Evolutionary conservation across 2,797 vertebrate species (phyloP), one percentile per base, ranked within the genome.

Genomic region (Malurus leucopterus): DNA sequence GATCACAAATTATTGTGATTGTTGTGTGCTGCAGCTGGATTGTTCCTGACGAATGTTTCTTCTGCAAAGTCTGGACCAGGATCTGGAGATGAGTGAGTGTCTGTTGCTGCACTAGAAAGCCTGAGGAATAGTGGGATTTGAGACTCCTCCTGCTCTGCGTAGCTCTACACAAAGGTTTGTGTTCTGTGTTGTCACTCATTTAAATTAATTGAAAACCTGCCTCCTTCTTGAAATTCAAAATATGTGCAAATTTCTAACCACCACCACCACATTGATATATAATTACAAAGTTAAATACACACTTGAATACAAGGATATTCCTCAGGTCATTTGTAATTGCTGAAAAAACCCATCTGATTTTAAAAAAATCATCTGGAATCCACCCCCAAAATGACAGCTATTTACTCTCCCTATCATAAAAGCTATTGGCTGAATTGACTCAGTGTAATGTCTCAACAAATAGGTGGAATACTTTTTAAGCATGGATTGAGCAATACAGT

Each of bases 41-140:
- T 85, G 29, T 5, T 68, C 27, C 65, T 26, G 11, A 27, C 1
- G 2, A 57, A 54, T 0, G 0, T 36, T 79, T 54, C n/a, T 76
- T 62, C 50, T 62, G 3, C 30, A 26, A 53, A 51, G 12, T 20
- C 65, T 55, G 43, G 49, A 22, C 30, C 24, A 46, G 34, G 40
- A 67, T 72, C 76, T 78, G 55, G 15, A 74, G 44, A 11, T 9
- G 5, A 59, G 20, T 11, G 21, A 18, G 8, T 17, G 1, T 5
- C 4, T 62, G 34, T 27, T 32, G 16, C 34, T 47, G 41, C 40
- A 23, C 24, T 41, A 10, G 30, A 70, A 65, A 47, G 3, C 8
- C 50, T 41, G 53, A 15, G 46, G 10, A 78, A 12, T 9, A 32
- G 14, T 32, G 19, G 14, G 20, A 5, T 75, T 63, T 71, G 53